A percentile compares a stretch with the other conserved stretches of the same genome.
Evolutionary conservation across 2,113 vertebrate genomes (phyloP).

Genomic region (Lycaon pictus): DNA sequence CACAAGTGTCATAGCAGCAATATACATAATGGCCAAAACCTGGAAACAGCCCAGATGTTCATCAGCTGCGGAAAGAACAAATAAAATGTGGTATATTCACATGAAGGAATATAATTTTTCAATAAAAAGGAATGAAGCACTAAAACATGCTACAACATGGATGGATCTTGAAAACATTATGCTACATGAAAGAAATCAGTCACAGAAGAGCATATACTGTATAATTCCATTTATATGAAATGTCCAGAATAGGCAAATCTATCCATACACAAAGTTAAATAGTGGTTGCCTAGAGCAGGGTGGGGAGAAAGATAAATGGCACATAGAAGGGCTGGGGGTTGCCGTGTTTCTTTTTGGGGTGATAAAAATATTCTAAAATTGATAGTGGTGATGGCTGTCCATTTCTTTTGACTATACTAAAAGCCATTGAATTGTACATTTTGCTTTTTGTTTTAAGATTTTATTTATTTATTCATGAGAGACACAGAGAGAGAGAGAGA

Average conservation of each 20-base stretch:
- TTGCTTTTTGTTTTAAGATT: neutral
- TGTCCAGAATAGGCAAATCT: neutral
- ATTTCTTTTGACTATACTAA: neutral
- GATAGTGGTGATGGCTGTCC: neutral
- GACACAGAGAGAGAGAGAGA: no score
- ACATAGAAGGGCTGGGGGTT: neutral
- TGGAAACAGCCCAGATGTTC: neutral
- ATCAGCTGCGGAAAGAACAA: neutral
- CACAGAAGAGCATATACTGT: neutral
- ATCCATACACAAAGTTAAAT: neutral
- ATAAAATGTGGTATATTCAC: neutral
- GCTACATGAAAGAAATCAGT: neutral
- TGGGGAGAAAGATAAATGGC: no score
- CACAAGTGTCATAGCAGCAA: neutral
- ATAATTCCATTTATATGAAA: neutral
- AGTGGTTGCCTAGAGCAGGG: neutral
- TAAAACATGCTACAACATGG: neutral
- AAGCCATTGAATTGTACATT: neutral
- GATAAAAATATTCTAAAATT: neutral
- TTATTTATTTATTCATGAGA: no score
- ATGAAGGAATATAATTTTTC: neutral
- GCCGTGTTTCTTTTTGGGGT: neutral
- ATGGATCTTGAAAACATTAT: neutral
- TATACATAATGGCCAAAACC: neutral
- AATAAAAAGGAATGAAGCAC: neutral